These are phyloP conservation scores for Tethea ocularis DNA, from an alignment of 2,888 invertebrate genomes.

Conservation along the genomic window DNA sequence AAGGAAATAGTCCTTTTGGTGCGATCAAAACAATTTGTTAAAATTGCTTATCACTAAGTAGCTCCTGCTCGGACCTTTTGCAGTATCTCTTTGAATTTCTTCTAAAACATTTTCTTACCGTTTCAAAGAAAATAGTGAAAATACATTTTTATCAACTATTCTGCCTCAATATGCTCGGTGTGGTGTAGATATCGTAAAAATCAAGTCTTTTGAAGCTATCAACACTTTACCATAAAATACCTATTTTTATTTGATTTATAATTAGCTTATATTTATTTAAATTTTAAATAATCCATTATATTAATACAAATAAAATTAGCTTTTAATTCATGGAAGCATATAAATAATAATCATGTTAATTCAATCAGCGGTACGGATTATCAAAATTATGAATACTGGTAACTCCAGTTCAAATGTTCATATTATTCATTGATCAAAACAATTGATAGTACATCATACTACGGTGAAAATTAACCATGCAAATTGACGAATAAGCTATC, in stretches of 20 bases:
- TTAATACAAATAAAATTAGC: not conserved
- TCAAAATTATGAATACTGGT: constrained; percentile 22
- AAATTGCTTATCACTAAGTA: constrained; percentile 2
- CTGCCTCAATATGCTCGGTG: no score
- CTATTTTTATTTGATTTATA: no score
- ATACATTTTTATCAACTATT: no score
- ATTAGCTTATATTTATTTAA: constrained; percentile 16
- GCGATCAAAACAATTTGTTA: constrained; percentile 4
- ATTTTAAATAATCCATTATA: not conserved
- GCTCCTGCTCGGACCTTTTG: not conserved
- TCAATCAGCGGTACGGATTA: constrained; percentile 19
- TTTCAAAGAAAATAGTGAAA: not conserved
- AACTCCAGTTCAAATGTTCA: constrained; percentile 25
- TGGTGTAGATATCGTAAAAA: no score
- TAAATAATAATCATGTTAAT: constrained; percentile 1
- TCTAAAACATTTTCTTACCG: constrained; percentile 21
- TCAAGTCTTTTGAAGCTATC: no score
- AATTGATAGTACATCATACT: constrained; percentile 37
- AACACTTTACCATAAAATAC: no score
- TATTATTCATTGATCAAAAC: constrained; percentile 41
- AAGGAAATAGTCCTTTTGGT: constrained; percentile 2
- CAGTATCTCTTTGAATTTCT: not conserved
- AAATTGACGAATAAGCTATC: constrained; percentile 59
- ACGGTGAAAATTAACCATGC: constrained; percentile 48
- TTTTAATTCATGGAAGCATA: not conserved